These are phyloP conservation scores for Tribolium freemani DNA, from an alignment of 2,888 invertebrate genomes.

Conservation along the genomic window DNA sequence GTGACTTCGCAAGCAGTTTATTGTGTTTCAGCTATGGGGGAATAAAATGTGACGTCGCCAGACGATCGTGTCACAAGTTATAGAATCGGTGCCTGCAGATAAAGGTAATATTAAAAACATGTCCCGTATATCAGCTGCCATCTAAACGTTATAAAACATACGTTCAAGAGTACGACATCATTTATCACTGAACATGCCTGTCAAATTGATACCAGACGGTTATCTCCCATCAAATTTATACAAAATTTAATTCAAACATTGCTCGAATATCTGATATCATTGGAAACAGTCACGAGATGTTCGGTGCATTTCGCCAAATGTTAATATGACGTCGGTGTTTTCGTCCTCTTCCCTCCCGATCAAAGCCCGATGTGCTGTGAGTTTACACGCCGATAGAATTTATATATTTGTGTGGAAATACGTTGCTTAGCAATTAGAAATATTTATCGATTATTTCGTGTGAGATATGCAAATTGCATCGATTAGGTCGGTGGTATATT, in stretches of 20 bases:
- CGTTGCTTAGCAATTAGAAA: conserved; percentile 66
- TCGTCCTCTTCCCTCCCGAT: conserved; percentile 12
- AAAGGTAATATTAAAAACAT: conserved; percentile 50
- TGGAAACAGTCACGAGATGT: conserved; percentile 64
- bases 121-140: conserved; percentile 48
- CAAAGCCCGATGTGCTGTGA: neutral
- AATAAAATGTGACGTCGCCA: no score
- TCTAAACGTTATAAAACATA: conserved; percentile 50
- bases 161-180: conserved; percentile 52
- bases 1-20: no score
- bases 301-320: conserved; percentile 27
- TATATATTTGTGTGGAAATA: conserved; percentile 63
- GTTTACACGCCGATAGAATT: conserved; percentile 38
- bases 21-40: no score
- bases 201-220: conserved; percentile 62
- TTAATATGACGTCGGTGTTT: conserved; percentile 14
- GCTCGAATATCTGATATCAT: conserved; percentile 65
- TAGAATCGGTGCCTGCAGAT: conserved; percentile 20
- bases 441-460: conserved; percentile 60
- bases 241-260: conserved; percentile 67
- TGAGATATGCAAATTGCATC: conserved; percentile 61
- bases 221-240: conserved; percentile 66
- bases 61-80: neutral
- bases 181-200: conserved; percentile 54
- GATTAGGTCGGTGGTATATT: conserved; percentile 47